phyloP scores from a whole-genome alignment of 2,797 vertebrate genomes.

The Sebastes taczanowskii region DNA sequence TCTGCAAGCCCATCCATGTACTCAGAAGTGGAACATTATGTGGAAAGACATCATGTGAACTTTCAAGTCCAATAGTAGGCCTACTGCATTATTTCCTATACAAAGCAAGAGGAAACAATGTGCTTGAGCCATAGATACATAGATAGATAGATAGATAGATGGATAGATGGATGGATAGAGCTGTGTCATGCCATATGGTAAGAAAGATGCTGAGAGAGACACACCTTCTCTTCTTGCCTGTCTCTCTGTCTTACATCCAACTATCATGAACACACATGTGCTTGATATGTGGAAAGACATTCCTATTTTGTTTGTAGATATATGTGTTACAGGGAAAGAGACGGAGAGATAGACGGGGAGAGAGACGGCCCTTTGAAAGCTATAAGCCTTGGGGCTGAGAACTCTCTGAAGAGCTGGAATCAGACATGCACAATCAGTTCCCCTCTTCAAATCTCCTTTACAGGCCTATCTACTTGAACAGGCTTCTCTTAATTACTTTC shows the following conservation, averaged over 20 bases:
- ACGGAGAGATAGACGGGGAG: slow-evolving; percentile 22
- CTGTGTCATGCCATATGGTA: neutral
- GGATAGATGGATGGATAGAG: neutral
- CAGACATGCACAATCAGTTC: slow-evolving; percentile 86
- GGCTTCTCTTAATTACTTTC: slow-evolving; percentile 85
- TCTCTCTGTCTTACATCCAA: neutral
- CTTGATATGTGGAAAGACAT: neutral
- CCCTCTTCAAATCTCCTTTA: slow-evolving; percentile 84
- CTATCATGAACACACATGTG: neutral
- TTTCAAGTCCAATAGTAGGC: neutral
- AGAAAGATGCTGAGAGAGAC: neutral
- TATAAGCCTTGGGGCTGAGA: slow-evolving; percentile 79
- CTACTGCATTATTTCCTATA: neutral
- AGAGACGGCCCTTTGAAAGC: slow-evolving; percentile 75
- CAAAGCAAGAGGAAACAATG: neutral
- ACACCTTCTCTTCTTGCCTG: neutral
- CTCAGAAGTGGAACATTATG: neutral
- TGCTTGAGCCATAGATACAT: neutral
- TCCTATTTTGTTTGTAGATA: slow-evolving; percentile 39
- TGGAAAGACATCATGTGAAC: neutral
- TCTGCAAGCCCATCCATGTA: too few species aligned
- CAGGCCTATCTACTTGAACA: slow-evolving; percentile 85
- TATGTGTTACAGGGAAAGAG: slow-evolving; percentile 32
- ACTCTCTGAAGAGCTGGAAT: slow-evolving; percentile 84
- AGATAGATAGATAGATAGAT: neutral